Percentiles rank a stretch among this genome's conserved stretches.
Conservation (phyloP, 2,113 vertebrate species). For the Pantherophis guttatus region DNA sequence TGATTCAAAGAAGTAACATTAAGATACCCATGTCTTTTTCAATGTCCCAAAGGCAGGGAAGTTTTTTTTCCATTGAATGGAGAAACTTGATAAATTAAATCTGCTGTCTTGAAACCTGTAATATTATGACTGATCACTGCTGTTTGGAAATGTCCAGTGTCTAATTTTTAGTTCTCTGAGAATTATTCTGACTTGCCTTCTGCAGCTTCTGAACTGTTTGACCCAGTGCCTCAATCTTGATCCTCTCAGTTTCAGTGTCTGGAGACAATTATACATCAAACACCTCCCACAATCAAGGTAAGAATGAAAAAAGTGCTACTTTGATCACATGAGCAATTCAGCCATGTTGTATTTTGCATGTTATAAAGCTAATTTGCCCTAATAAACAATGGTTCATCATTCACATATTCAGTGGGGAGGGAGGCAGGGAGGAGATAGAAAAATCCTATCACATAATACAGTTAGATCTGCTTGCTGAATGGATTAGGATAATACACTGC, state of each 20-base stretch:
- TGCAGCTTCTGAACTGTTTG: slow-evolving; percentile 86
- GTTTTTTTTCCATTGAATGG: not conserved
- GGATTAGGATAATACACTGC: not conserved
- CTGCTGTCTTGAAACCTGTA: not conserved
- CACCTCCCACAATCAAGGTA: slow-evolving; percentile 92
- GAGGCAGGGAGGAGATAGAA: not conserved
- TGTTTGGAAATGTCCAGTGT: not conserved
- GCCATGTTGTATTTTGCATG: not conserved
- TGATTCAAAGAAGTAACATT: not conserved
- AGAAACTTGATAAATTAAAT: not conserved
- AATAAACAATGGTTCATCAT: not conserved
- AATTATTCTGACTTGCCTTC: not conserved
- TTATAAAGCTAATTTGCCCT: not conserved
- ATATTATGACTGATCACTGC: not conserved
- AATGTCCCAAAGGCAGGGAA: not conserved
- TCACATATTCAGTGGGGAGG: not conserved
- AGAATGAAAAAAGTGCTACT: not conserved
- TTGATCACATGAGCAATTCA: not conserved
- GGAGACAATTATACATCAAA: slow-evolving; percentile 93
- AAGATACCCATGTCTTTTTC: not conserved
- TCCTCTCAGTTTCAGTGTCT: slow-evolving; percentile 83
- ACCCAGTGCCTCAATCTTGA: slow-evolving; percentile 86
- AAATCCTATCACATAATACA: not conserved
- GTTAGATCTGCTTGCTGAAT: not conserved
- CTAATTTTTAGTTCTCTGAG: not conserved